Conservation (phyloP, 2,888 invertebrate genomes). For the Phyto melanocephala region DNA sequence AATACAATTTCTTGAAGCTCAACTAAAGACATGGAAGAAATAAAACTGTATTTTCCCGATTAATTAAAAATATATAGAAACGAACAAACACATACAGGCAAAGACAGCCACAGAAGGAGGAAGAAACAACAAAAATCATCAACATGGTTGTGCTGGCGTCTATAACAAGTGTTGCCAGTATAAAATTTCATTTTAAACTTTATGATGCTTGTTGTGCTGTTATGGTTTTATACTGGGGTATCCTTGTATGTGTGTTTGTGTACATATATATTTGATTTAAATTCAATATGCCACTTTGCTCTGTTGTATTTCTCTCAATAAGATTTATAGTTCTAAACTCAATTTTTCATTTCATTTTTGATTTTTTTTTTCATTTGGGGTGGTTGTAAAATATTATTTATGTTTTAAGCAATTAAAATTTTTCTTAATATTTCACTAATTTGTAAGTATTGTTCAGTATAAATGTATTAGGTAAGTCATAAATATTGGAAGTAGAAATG, state of each 20-base stretch:
- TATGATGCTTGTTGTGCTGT: background rate
- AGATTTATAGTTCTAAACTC: slow-evolving; percentile 18
- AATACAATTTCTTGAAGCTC: background rate
- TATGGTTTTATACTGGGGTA: no score
- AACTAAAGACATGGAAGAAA: background rate
- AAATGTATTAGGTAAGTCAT: no score
- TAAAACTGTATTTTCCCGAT: slow-evolving; percentile 20
- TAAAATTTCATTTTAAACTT: slow-evolving; percentile 20
- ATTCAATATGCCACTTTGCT: slow-evolving; percentile 37
- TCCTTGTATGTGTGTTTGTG: background rate
- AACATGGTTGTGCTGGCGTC: background rate
- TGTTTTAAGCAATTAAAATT: slow-evolving; percentile 51
- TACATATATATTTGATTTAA: slow-evolving; percentile 6
- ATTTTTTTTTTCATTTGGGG: background rate
- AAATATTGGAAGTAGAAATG: background rate
- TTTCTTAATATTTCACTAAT: slow-evolving; percentile 28
- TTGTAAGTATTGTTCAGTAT: no score
- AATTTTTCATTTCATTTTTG: background rate
- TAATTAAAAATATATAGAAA: slow-evolving; percentile 25
- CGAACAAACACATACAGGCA: background rate
- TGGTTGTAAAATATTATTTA: slow-evolving; percentile 52
- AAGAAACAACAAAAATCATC: background rate
- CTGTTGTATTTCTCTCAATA: background rate
- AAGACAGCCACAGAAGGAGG: background rate
- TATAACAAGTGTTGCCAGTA: slow-evolving; percentile 20